These are phyloP conservation scores for Dicaeum eximium DNA, from an alignment of 2,113 vertebrate species.

Conservation along the genomic window DNA sequence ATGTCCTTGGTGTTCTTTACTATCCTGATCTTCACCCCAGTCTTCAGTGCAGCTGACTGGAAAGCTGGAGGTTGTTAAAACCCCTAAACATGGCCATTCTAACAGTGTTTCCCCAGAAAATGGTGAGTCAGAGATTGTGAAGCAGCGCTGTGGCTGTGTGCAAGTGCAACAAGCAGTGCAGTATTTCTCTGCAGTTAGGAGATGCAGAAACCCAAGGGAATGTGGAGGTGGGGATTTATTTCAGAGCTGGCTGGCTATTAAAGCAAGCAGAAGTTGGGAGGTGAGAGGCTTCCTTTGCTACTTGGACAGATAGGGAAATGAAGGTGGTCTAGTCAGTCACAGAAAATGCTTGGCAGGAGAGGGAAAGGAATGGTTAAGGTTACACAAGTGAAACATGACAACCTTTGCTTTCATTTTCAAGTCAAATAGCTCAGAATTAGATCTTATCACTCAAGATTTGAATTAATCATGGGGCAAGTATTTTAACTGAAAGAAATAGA, in stretches of 20 bases:
- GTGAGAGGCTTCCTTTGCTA: background rate
- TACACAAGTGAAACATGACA: background rate
- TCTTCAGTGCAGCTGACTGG: background rate
- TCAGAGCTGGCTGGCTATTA: background rate
- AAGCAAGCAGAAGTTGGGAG: background rate
- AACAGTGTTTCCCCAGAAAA: background rate
- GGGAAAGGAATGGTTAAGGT: background rate
- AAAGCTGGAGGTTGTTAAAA: background rate
- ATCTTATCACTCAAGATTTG: slow-evolving; percentile 27
- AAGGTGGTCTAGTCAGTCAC: background rate
- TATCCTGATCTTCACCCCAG: background rate
- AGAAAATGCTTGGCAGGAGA: background rate
- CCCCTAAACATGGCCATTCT: background rate
- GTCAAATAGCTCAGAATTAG: background rate
- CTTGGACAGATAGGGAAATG: background rate
- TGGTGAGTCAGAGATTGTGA: background rate
- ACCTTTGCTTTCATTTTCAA: slow-evolving; percentile 22
- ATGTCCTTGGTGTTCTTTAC: background rate
- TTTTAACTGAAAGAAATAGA: background rate
- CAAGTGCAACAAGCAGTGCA: background rate
- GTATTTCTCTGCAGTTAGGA: background rate
- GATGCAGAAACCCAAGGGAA: background rate
- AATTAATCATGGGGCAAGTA: background rate
- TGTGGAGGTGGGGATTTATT: background rate
- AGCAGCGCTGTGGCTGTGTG: background rate